Evolutionary conservation across 2,797 vertebrate species (phyloP), one percentile per base, ranked within the genome.

Genomic region (Pogonophryne albipinna): DNA sequence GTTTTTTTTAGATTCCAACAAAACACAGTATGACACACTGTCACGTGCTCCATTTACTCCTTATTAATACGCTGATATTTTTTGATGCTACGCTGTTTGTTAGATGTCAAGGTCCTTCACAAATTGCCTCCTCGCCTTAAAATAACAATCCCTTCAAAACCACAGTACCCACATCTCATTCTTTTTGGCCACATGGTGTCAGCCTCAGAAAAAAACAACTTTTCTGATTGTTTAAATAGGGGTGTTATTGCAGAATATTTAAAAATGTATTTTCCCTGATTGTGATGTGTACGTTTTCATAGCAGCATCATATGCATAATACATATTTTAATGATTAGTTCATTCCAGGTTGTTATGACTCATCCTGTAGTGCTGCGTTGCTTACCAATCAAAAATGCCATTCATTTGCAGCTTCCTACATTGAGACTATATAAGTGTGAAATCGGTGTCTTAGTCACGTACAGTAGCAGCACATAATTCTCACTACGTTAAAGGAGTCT

Each of bases 1-100:
- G 41, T 34, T 59, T 68, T 68, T 74, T 38, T 46, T 53, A 60
- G 51, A 77, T 55, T 38, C 38, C 59, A 62, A 60, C 15, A 44
- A 65, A 74, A 69, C 16, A 55, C 15, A 47, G 27, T 66, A 64
- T 68, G 78, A 80, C 69, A 78, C 42, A 78, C 60, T 82, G 79
- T 84, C 68, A 71, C 57, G 46, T 31, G 49, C 46, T 71, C 62
- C 65, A 76, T 63, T 83, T 61, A 72, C 46, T 71, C 12, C n/a
- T 17, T 51, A 23, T 41, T 16, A 59, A 20, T 11, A 9, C 41
- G 45, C 3, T 23, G 12, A 27, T 27, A 27, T 27, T 4, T 27
- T 4, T 27, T 27, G 23, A 27, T 27, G 23, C 3, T 27, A 27
- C 23, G 3, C 23, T 27, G 55, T 67, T 62, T 34, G 62, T 74